phyloP scores from a whole-genome alignment of 1,140 invertebrate genomes.

The Papilio xuthus region DNA sequence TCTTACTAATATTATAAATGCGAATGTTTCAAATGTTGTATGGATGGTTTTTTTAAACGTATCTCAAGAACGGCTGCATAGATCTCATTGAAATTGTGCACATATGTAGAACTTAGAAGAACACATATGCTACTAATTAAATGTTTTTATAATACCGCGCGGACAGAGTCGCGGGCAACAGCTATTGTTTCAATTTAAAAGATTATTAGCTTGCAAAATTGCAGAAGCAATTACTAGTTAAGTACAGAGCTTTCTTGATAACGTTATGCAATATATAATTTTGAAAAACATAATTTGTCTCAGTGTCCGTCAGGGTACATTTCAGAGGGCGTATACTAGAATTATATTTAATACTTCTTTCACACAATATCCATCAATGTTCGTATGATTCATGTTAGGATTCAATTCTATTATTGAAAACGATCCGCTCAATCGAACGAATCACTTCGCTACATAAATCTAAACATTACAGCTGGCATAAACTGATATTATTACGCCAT shows the following conservation, averaged over 20 bases:
- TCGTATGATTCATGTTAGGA: conserved; percentile 9
- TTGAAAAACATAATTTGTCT: neutral
- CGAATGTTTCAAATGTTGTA: no score
- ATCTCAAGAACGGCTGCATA: no score
- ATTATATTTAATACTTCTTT: neutral
- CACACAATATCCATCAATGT: neutral
- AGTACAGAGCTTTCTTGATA: neutral
- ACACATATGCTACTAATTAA: no score
- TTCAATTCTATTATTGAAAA: conserved; percentile 11
- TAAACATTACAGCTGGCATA: neutral
- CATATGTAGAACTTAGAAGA: no score
- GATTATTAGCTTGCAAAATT: neutral
- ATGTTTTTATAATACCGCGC: no score
- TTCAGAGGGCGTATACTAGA: neutral
- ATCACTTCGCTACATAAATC: neutral
- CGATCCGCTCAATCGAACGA: neutral
- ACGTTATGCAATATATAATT: neutral
- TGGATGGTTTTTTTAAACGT: no score
- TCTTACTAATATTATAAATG: no score
- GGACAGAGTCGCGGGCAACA: no score
- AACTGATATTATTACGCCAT: neutral
- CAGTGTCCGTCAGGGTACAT: neutral
- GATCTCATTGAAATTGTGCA: no score
- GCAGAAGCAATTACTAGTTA: neutral
- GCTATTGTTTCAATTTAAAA: no score